Percentiles rank a stretch among this genome's conserved stretches.
Evolutionary conservation across 1,140 invertebrate genomes (phyloP).

Genomic region (Melitaea cinxia): DNA sequence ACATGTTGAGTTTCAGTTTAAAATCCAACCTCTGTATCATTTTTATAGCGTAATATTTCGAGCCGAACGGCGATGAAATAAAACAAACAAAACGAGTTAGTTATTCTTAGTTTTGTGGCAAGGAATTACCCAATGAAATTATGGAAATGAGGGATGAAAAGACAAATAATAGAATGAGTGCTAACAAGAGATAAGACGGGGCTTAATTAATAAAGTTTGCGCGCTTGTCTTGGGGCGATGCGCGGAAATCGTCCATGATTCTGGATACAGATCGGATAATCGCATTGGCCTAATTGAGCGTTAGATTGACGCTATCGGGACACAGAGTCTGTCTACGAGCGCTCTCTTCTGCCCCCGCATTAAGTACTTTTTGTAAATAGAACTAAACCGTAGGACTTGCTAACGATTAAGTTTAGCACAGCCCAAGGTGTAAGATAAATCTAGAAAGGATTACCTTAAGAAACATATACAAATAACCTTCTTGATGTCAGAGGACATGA

Average conservation of each 20-base stretch:
- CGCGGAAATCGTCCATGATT: constrained; percentile 59
- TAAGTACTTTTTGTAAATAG: constrained; percentile 21
- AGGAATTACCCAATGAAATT: constrained; percentile 80
- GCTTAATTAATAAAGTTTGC: constrained; percentile 82
- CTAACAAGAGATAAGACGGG: constrained; percentile 81
- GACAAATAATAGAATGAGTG: constrained; percentile 82
- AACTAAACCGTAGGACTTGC: neutral
- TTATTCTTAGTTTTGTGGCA: constrained; percentile 65
- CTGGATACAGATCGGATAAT: constrained; percentile 77
- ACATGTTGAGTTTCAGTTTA: too few relatives aligned
- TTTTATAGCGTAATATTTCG: neutral
- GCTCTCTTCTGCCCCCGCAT: constrained; percentile 20
- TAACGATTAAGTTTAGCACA: neutral
- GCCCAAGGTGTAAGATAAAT: constrained; percentile 43
- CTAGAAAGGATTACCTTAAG: neutral
- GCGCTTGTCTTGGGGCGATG: constrained; percentile 66
- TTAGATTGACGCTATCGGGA: constrained; percentile 79
- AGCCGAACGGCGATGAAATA: constrained; percentile 58
- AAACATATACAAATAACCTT: neutral
- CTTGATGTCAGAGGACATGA: too few relatives aligned
- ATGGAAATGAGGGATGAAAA: constrained; percentile 81
- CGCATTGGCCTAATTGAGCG: constrained; percentile 78
- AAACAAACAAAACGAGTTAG: constrained; percentile 69
- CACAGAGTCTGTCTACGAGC: constrained; percentile 42
- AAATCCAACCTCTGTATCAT: neutral